Evolutionary conservation across 2,113 vertebrate genomes (phyloP), one percentile per base, ranked within the genome.

Genomic region (Otocyon megalotis): DNA sequence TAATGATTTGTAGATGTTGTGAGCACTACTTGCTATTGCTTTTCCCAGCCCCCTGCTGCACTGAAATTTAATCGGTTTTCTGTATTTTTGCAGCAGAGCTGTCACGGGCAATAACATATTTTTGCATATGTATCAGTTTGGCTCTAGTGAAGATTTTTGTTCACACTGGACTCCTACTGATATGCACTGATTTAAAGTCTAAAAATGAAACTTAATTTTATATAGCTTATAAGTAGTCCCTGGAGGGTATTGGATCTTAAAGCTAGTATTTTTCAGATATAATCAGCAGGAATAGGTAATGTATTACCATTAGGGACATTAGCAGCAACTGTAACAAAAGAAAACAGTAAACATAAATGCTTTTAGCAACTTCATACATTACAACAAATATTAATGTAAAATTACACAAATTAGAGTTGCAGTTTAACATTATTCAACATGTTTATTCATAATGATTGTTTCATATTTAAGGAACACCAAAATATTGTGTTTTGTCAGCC

Each of bases 401-500:
- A 98, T 97, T 97, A 97, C 92, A 97, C 90, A 98, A 95, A 96
- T 98, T 96, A 97, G 50, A 94, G 74, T 98, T 98, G 88, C 56
- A 80, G 72, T 92, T 94, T 91, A 97, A 91, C 83, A 71, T 98
- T 98, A 98, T 98, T 98, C 96, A 94, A 94, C 91, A 93, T 98
- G 98, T 98, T 98, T 99, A 98, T 98, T 98, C 98, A 98, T 98
- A 98, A 98, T 98, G 96, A 98, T 98, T 98, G 97, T 98, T 98
- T 98, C 98, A 98, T 98, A 97, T 98, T 98, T 98, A 98, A 99
- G 98, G 98, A 98, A 99, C 98, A 98, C 98, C 97, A 98, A 99
- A 99, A 99, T 98, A 98, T 96, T 98, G 97, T 98, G 98, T 98
- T 99, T 99, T 98, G 96, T 98, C 98, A 99, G 98, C 98, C 98